Percentiles rank a stretch among this genome's conserved stretches.
These are phyloP conservation scores for Artibeus lituratus DNA, from an alignment of 2,797 vertebrate genomes.

Conservation along the genomic window DNA sequence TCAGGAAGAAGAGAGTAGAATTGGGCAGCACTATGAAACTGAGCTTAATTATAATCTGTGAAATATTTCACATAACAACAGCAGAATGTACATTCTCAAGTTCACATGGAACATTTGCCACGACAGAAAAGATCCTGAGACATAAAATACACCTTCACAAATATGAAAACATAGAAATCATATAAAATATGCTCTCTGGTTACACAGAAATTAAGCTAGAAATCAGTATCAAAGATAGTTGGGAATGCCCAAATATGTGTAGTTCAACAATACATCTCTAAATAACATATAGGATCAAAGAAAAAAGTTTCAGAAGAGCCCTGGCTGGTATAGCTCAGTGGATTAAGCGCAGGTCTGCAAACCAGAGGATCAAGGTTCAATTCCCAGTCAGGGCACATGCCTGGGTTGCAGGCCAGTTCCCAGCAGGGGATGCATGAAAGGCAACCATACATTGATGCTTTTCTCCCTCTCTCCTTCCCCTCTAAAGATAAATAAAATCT, in stretches of 20 bases:
- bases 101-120: background rate
- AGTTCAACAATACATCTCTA: background rate
- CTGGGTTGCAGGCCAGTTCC: too few relatives aligned
- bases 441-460: too few relatives aligned
- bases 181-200: background rate
- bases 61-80: background rate
- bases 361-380: too few relatives aligned
- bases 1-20: background rate
- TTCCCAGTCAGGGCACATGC: too few relatives aligned
- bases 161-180: background rate
- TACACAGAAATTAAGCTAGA: background rate
- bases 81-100: background rate
- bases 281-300: background rate
- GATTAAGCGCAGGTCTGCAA: too few relatives aligned
- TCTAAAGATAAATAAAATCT: too few relatives aligned
- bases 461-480: too few relatives aligned
- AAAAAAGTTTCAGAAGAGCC: background rate
- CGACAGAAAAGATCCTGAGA: background rate
- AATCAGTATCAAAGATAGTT: background rate
- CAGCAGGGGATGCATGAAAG: too few relatives aligned
- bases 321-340: too few relatives aligned
- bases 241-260: background rate
- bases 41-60: background rate
- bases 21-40: background rate
- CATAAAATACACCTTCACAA: background rate